These are phyloP conservation scores for Pangasianodon hypophthalmus DNA, from an alignment of 2,113 vertebrate species.

Conservation along the genomic window DNA sequence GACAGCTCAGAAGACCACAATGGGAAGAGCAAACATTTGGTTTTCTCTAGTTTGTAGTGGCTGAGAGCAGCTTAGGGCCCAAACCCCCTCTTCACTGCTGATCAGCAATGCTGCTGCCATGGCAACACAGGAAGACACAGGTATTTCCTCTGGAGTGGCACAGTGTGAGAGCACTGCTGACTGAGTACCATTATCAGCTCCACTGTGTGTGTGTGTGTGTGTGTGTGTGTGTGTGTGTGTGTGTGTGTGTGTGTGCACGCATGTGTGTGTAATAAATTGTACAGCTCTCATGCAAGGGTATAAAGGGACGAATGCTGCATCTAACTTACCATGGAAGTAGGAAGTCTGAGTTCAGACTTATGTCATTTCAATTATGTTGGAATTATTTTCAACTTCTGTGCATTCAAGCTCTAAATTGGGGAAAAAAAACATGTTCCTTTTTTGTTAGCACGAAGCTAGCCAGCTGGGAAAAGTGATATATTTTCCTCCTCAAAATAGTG, in stretches of 20 bases:
- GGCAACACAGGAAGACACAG: constrained; percentile 69
- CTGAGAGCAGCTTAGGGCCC: constrained; percentile 45
- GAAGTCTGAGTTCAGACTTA: neutral
- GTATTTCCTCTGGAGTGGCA: constrained; percentile 54
- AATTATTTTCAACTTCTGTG: neutral
- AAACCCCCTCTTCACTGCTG: constrained; percentile 64
- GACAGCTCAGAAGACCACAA: neutral
- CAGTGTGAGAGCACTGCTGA: constrained; percentile 51
- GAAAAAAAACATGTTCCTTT: neutral
- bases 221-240: neutral
- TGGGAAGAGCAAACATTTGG: neutral
- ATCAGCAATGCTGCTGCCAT: constrained; percentile 69
- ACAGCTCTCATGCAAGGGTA: neutral
- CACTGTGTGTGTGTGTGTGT: constrained; percentile 35
- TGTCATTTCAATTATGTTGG: neutral
- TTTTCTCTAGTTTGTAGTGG: neutral
- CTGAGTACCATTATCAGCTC: constrained; percentile 43
- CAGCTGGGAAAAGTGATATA: neutral
- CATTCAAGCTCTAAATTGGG: neutral
- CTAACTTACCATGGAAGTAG: neutral
- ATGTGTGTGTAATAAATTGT: neutral
- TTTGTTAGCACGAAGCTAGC: neutral
- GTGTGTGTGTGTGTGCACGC: neutral
- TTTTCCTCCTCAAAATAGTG: no score
- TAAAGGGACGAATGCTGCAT: neutral